A percentile compares a stretch with the other conserved stretches of the same genome.
Conservation (phyloP, 1,140 invertebrate species). For the Plectus sambesii region DNA sequence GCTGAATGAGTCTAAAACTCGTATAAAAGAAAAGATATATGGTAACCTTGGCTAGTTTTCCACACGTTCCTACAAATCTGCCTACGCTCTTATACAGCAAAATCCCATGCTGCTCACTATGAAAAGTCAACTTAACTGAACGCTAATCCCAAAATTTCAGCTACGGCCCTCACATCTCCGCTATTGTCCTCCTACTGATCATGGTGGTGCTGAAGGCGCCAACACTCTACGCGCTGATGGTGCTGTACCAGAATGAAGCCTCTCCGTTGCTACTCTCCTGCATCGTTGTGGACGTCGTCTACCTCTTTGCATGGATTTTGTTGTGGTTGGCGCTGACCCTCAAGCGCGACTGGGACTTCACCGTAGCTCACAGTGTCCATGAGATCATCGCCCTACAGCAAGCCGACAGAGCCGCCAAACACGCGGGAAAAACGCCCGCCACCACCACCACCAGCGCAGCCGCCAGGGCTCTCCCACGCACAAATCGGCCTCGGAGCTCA, state of each 20-base stretch:
- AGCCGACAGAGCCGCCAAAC: background rate
- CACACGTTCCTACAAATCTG: no score
- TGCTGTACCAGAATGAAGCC: slow-evolving; percentile 34
- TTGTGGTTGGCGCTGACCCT: slow-evolving; percentile 35
- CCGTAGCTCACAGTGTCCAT: slow-evolving; percentile 21
- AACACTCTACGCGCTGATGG: slow-evolving; percentile 33
- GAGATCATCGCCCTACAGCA: slow-evolving; percentile 23
- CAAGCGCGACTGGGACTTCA: slow-evolving; percentile 37
- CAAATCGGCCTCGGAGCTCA: slow-evolving; percentile 18
- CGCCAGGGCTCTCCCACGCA: background rate
- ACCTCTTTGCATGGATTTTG: slow-evolving; percentile 40
- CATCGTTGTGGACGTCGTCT: slow-evolving; percentile 34
- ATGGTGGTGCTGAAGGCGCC: slow-evolving; percentile 31
- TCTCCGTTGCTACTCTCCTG: slow-evolving; percentile 33
- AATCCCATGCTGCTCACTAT: no score
- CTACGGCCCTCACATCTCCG: slow-evolving; percentile 35
- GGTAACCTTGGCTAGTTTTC: no score
- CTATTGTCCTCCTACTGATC: slow-evolving; percentile 33
- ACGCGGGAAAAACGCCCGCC: slow-evolving; percentile 16
- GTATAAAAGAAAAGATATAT: no score
- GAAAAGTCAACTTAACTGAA: no score
- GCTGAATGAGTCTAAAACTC: no score
- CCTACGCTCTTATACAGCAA: no score
- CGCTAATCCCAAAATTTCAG: no score
- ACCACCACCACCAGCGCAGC: background rate